phyloP scores from a whole-genome alignment of 2,888 invertebrate species.

The Drosophila borealis region DNA sequence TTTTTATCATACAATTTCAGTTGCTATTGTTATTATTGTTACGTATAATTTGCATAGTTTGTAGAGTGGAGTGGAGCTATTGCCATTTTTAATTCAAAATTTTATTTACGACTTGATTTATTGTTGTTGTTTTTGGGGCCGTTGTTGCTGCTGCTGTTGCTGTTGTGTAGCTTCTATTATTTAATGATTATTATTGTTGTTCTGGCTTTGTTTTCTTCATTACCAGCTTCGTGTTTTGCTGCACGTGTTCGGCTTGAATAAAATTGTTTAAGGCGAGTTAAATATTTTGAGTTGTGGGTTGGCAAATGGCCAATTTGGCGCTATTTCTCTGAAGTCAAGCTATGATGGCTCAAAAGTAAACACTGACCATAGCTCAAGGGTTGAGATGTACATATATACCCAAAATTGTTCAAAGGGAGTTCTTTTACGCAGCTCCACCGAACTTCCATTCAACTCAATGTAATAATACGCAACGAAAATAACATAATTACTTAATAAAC shows the following conservation, averaged over 20 bases:
- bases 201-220: constrained; percentile 38
- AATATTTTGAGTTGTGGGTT: constrained; percentile 43
- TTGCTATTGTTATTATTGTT: constrained; percentile 45
- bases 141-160: constrained; percentile 20
- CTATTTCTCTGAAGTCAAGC: constrained; percentile 43
- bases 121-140: constrained; percentile 4
- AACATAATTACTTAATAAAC: constrained; percentile 20
- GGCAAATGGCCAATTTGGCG: constrained; percentile 42
- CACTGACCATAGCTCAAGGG: not conserved
- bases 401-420: not conserved
- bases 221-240: constrained; percentile 44
- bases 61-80: constrained; percentile 32
- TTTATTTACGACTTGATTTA: constrained; percentile 51
- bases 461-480: constrained; percentile 1
- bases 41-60: constrained; percentile 52
- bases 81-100: constrained; percentile 54
- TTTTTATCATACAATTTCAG: constrained; percentile 33
- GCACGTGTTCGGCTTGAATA: constrained; percentile 68
- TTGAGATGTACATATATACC: not conserved
- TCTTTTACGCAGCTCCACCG: not conserved
- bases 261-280: constrained; percentile 36
- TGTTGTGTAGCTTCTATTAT: constrained; percentile 47
- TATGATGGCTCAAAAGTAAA: constrained; percentile 14
- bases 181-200: constrained; percentile 62
- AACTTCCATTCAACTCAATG: constrained; percentile 8